Base-by-base conservation (phyloP, 2,797 vertebrate species). In the Eulemur rubriventer region DNA sequence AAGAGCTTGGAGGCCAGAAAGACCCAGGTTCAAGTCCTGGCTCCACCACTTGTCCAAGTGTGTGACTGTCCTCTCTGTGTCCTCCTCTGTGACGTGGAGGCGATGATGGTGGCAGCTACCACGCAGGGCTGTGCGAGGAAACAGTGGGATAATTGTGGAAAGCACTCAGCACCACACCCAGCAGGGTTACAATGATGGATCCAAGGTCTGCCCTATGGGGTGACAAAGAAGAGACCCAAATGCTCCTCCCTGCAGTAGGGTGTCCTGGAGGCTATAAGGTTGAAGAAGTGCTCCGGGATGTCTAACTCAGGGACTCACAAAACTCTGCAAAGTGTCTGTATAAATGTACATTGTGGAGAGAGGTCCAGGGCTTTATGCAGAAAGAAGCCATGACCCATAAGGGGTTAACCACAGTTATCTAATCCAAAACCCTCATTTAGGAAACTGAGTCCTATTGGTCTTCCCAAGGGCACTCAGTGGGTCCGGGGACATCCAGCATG, bases 151-250 rank as follows among this genome's bases (percentile, higher is more conserved):
- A 33, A 33, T 43, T 46, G 0, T 11, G 48, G 59, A 70, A 88
- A 63, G 10, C 78, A 13, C 22, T 75, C 6, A 2, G 20, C 13
- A 65, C 3, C 46, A 35, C 35, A 11, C 14, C 52, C 16, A 17
- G 46, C 50, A 50, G 26, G 18, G n/a, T 11, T 22, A 0, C n/a
- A 52, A 41, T 12, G 46, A 80, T 1, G 48, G 20, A 38, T 18
- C 30, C 12, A 9, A 69, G 33, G 12, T 69, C 33, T 55, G 22
- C 43, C 35, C 8, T 59, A 24, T 28, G 59, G 70, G 9, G 16
- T 87, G 70, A 73, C 55, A 18, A 78, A 90, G 28, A 76, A 48
- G n/a, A 92, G 52, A 10, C 46, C 67, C 85, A 69, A 22, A 33
- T 35, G 4, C 22, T 30, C 0, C 22, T 72, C 22, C n/a, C 14